These are phyloP conservation scores for Synanthedon andrenaeformis DNA, from an alignment of 2,888 invertebrate species.

Conservation along the genomic window DNA sequence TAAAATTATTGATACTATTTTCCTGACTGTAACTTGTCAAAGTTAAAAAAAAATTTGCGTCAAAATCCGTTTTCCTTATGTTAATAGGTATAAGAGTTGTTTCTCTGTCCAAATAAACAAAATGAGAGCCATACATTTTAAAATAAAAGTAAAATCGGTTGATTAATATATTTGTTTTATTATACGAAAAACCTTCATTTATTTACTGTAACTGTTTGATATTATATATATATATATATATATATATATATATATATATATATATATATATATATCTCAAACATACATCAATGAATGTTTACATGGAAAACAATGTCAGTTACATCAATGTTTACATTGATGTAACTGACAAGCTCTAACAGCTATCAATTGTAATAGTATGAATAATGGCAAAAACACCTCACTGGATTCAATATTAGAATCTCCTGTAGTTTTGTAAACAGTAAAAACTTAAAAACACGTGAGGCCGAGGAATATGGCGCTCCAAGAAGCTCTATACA, in stretches of 20 bases:
- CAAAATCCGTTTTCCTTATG: too few relatives aligned
- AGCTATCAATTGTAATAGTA: slow-evolving; percentile 88
- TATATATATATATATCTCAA: too few relatives aligned
- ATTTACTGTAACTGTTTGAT: too few relatives aligned
- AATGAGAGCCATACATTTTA: background rate
- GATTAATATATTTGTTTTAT: slow-evolving; percentile 8
- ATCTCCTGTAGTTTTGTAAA: slow-evolving; percentile 87
- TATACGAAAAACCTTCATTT: slow-evolving; percentile 3
- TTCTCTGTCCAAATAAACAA: too few relatives aligned
- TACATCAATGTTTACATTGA: too few relatives aligned
- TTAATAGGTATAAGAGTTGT: too few relatives aligned
- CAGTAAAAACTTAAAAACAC: slow-evolving; percentile 90
- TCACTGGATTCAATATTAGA: slow-evolving; percentile 89
- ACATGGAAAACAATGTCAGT: slow-evolving; percentile 2
- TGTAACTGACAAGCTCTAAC: slow-evolving; percentile 92
- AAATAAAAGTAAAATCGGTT: slow-evolving; percentile 6
- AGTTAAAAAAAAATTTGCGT: too few relatives aligned
- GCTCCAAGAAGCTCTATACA: slow-evolving; percentile 86
- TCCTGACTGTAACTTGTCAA: background rate
- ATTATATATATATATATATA: too few relatives aligned
- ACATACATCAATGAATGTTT: too few relatives aligned
- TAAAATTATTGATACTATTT: too few relatives aligned
- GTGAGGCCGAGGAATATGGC: slow-evolving; percentile 84
- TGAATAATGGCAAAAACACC: slow-evolving; percentile 92
- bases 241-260: too few relatives aligned